Base-by-base conservation (phyloP, 2,888 invertebrate genomes). In the Cheilosia impressa region DNA sequence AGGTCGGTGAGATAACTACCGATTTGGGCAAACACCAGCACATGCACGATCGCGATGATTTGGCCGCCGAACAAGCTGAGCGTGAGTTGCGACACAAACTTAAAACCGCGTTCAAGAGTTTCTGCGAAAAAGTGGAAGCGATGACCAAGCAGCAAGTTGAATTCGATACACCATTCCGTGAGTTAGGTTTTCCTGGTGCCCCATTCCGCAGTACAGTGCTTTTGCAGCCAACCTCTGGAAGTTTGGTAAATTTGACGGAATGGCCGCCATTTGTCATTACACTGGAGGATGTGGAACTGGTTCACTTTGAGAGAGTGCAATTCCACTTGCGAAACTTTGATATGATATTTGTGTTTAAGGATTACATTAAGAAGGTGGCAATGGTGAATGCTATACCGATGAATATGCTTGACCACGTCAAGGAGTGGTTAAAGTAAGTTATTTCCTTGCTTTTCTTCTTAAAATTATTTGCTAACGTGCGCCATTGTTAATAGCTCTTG, bases 251-350 rank as follows among this genome's bases (percentile, higher is more conserved):
- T 93, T 95, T 99, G 2, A 98, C 98, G 0, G 99, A 99, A 93
- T 99, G 99, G 99, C 99, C 99, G 22, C 99, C 99, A 87, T 99
- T 99, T 93, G 99, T 99, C 17, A 98, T 99, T 80, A 97, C 99
- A 0, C 93, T 99, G 24, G 99, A 99, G 92, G 99, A 99, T 91
- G 97, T 99, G 0, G 99, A 99, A 91, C 92, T 99, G 88, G 98
- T 99, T 0, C 99, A 99, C 92, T 99, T 99, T 93, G 99, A 99
- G 93, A 94, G 99, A 92, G 99, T 99, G 15, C 98, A 98, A 92
- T 99, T 99, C 92, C 98, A 99, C 90, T 93, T 99, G 89, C 98
- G 99, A 93, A 99, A 99, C 93, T 99, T 99, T 92, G 99, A 99
- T 92, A 99, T 99, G 98, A 98, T 99, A 87, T 99, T 99, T 91